These are phyloP conservation scores for Mustela nigripes DNA, from an alignment of 2,113 vertebrate species.

Conservation along the genomic window DNA sequence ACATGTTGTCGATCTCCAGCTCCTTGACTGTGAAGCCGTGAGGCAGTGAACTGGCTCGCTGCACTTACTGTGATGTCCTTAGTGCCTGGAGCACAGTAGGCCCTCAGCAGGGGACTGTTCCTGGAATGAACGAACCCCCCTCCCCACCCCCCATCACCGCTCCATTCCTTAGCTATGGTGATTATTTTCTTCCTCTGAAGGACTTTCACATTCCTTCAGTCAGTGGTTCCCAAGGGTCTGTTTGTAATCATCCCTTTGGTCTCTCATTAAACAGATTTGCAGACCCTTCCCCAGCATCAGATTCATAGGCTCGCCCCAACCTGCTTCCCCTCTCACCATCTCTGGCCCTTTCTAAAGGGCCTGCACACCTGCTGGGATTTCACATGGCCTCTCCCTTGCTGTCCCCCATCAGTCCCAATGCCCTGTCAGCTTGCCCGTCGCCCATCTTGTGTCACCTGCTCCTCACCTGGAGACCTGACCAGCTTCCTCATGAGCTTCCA, in stretches of 20 bases:
- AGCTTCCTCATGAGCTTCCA: background rate
- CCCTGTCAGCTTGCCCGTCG: background rate
- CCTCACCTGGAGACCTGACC: background rate
- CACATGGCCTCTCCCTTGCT: background rate
- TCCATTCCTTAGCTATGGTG: background rate
- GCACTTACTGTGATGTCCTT: background rate
- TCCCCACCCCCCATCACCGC: too few species aligned
- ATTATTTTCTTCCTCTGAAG: too few species aligned
- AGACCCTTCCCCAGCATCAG: too few species aligned
- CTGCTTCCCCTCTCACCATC: background rate
- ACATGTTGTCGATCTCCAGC: background rate
- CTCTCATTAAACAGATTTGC: background rate
- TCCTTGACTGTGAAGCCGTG: accelerated
- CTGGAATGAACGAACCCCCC: background rate
- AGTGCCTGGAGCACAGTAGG: background rate
- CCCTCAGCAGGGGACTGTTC: background rate
- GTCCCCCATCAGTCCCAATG: background rate
- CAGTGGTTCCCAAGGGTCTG: background rate
- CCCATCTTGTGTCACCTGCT: background rate
- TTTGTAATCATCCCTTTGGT: too few species aligned
- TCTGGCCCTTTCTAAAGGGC: background rate
- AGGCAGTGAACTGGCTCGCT: background rate
- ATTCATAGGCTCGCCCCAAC: accelerated
- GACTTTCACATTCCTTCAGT: background rate
- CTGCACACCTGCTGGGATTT: background rate